These are phyloP conservation scores for Dendrocincla fuliginosa DNA, from an alignment of 2,797 vertebrate genomes.

Conservation along the genomic window DNA sequence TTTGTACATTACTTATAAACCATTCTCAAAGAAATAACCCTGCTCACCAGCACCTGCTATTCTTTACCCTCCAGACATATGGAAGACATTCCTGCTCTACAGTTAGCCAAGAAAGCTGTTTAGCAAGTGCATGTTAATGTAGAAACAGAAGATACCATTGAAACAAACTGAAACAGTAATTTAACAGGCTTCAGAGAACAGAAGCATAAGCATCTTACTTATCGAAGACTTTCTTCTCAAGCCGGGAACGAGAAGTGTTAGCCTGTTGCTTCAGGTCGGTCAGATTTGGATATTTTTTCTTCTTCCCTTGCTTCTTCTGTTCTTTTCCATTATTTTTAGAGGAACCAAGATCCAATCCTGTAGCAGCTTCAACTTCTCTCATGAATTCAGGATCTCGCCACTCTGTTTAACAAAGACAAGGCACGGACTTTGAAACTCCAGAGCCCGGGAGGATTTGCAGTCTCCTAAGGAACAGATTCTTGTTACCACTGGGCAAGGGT, in stretches of 20 bases:
- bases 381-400: conserved; percentile 90
- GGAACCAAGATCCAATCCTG: conserved; percentile 89
- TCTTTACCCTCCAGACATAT: not conserved
- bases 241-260: conserved; percentile 84
- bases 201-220: conserved; percentile 79
- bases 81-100: not conserved
- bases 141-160: not conserved
- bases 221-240: conserved; percentile 91
- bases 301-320: conserved; percentile 78
- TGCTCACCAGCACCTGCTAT: not conserved
- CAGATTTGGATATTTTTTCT: conserved; percentile 87
- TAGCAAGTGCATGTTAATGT: not conserved
- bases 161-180: not conserved
- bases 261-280: conserved; percentile 87
- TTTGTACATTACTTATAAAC: not conserved
- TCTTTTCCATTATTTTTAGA: conserved; percentile 72
- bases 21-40: not conserved
- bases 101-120: not conserved
- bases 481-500: fast-evolving
- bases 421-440: not conserved
- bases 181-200: not conserved
- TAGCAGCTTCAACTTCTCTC: conserved; percentile 90
- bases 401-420: conserved; percentile 73
- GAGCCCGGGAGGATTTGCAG: not conserved
- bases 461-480: not conserved